A percentile compares a stretch with the other conserved stretches of the same genome.
Evolutionary conservation across 2,113 vertebrate species (phyloP).

Genomic region (Tursiops truncatus): DNA sequence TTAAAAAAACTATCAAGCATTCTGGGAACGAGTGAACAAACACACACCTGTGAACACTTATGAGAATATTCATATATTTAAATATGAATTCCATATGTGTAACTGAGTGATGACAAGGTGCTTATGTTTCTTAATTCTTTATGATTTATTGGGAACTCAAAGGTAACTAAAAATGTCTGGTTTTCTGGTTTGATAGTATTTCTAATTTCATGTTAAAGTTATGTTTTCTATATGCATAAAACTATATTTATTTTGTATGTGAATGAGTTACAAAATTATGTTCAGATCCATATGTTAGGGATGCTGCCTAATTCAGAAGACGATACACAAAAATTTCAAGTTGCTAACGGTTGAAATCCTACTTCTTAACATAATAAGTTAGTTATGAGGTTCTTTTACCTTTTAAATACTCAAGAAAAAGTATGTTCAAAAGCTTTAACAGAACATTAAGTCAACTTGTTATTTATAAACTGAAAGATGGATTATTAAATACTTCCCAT

Average conservation of each 20-base stretch:
- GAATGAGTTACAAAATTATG: not conserved
- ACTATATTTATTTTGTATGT: not conserved
- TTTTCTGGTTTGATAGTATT: not conserved
- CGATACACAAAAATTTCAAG: not conserved
- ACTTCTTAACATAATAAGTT: not conserved
- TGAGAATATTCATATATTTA: not conserved
- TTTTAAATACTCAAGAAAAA: constrained; percentile 28
- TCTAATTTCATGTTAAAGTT: not conserved
- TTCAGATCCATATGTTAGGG: not conserved
- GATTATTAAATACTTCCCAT: not conserved
- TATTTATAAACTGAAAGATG: not conserved
- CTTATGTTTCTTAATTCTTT: not conserved
- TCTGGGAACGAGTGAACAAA: not conserved
- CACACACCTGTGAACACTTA: not conserved
- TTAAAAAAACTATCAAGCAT: not conserved
- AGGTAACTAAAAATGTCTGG: not conserved
- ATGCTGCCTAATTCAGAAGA: not conserved
- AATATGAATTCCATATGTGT: not conserved
- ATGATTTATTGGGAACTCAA: not conserved
- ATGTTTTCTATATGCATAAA: not conserved
- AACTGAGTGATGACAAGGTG: not conserved
- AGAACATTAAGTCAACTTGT: not conserved
- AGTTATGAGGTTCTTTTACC: not conserved
- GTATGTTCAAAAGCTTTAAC: not conserved
- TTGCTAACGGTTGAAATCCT: not conserved